These are phyloP conservation scores for Drosophila limbata DNA, from an alignment of 2,888 invertebrate genomes.

Conservation along the genomic window DNA sequence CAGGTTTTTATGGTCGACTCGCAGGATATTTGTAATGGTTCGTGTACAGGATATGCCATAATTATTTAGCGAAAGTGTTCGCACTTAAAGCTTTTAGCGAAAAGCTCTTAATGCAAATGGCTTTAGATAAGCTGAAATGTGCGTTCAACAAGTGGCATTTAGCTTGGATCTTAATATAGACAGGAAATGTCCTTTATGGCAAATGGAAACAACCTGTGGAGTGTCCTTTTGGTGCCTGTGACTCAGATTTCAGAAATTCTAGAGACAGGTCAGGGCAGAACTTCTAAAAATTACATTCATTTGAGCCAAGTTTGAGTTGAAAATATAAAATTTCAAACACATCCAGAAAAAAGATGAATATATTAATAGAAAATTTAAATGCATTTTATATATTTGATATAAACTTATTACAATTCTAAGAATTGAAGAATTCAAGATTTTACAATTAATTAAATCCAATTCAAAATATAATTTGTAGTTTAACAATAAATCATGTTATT, in stretches of 20 bases:
- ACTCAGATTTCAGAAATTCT: background rate
- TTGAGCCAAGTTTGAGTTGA: background rate
- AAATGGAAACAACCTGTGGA: slow-evolving; percentile 41
- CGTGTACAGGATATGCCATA: slow-evolving; percentile 75
- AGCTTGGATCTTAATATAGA: background rate
- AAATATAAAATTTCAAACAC: no score
- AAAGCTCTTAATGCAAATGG: slow-evolving; percentile 38
- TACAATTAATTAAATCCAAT: no score
- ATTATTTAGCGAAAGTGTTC: slow-evolving; percentile 49
- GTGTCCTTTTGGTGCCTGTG: background rate
- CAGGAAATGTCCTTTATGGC: slow-evolving; percentile 56
- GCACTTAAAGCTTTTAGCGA: slow-evolving; percentile 38
- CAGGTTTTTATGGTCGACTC: slow-evolving; percentile 30
- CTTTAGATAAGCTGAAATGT: background rate
- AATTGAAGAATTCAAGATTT: no score
- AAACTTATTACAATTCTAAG: no score
- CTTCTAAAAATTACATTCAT: background rate
- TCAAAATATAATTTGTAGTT: no score
- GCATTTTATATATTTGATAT: no score
- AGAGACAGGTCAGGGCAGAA: slow-evolving; percentile 31
- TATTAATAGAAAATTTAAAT: no score
- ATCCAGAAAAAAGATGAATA: no score
- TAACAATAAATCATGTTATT: no score
- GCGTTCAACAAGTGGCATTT: slow-evolving; percentile 57
- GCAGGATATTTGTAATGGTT: slow-evolving; percentile 71